Evolutionary conservation across 2,797 vertebrate genomes (phyloP).

Genomic region (Potorous gilbertii): DNA sequence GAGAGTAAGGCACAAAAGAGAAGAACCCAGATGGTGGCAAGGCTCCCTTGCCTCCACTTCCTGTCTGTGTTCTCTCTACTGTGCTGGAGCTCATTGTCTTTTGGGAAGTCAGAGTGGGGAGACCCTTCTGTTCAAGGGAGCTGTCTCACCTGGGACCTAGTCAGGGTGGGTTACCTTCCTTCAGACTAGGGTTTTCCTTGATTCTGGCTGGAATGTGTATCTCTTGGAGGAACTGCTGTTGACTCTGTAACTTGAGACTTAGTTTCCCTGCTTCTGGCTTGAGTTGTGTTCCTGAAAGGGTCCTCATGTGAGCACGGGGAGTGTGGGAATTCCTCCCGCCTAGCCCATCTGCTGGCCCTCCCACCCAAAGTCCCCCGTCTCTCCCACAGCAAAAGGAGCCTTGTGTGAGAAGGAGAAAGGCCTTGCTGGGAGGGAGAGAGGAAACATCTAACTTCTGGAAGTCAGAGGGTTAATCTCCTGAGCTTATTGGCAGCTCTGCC

Average conservation of each 20-base stretch:
- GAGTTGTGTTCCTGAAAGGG: neutral
- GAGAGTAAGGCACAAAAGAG: neutral
- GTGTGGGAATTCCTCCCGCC: neutral
- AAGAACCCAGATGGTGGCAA: neutral
- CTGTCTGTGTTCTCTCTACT: neutral
- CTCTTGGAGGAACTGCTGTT: neutral
- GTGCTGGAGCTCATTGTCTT: neutral
- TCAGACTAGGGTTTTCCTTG: neutral
- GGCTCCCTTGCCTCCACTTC: neutral
- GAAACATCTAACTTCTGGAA: conserved; percentile 55
- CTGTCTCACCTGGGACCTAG: conserved; percentile 14
- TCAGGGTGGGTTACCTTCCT: neutral
- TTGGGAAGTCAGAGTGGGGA: neutral
- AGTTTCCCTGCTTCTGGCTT: conserved; percentile 13
- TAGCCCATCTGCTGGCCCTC: neutral
- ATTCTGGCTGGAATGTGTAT: neutral
- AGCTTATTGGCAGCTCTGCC: conserved; percentile 81
- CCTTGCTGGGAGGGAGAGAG: neutral
- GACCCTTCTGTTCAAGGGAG: neutral
- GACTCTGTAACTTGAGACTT: conserved; percentile 24
- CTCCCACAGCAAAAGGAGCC: neutral
- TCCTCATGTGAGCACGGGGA: conserved; percentile 20
- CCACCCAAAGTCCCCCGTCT: neutral
- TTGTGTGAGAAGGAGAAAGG: neutral
- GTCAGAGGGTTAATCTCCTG: conserved; percentile 77